A percentile compares a stretch with the other conserved stretches of the same genome.
Conservation (phyloP, 2,797 vertebrate genomes). For the Bryconaethiops microstoma region DNA sequence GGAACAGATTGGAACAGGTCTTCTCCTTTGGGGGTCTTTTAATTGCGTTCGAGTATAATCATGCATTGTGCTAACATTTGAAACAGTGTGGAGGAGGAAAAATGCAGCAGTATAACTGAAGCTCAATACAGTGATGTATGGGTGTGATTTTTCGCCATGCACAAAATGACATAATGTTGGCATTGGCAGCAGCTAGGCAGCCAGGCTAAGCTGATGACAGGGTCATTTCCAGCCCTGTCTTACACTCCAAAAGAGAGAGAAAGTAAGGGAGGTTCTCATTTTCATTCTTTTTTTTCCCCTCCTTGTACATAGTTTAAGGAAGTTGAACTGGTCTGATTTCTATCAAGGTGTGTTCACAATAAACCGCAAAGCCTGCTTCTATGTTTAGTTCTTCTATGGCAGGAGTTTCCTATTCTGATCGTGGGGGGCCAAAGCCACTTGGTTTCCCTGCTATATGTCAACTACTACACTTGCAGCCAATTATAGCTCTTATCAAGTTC, state of each 20-base stretch:
- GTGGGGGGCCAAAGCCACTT: not conserved
- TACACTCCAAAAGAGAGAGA: not conserved
- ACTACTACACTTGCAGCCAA: not conserved
- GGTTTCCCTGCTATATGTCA: not conserved
- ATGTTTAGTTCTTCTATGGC: not conserved
- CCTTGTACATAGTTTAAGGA: slow-evolving; percentile 22
- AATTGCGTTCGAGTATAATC: slow-evolving; percentile 1
- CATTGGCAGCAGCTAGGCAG: slow-evolving; percentile 52
- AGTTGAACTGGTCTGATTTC: not conserved
- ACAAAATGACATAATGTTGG: slow-evolving; percentile 52
- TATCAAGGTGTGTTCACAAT: not conserved
- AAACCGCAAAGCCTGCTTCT: not conserved
- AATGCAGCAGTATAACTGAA: slow-evolving; percentile 28
- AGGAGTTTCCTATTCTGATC: not conserved
- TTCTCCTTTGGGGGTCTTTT: slow-evolving; percentile 13
- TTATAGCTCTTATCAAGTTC: not conserved
- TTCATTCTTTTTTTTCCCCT: not conserved
- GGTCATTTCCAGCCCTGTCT: slow-evolving; percentile 46
- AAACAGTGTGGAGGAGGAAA: slow-evolving; percentile 6
- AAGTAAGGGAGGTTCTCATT: not conserved
- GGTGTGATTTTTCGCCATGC: slow-evolving; percentile 35
- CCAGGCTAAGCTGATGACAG: slow-evolving; percentile 34
- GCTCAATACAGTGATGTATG: slow-evolving; percentile 24
- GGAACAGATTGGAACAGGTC: not conserved
- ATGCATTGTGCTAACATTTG: slow-evolving; percentile 22